These are phyloP conservation scores for Limnothrissa miodon DNA, from an alignment of 2,113 vertebrate genomes.

Conservation along the genomic window DNA sequence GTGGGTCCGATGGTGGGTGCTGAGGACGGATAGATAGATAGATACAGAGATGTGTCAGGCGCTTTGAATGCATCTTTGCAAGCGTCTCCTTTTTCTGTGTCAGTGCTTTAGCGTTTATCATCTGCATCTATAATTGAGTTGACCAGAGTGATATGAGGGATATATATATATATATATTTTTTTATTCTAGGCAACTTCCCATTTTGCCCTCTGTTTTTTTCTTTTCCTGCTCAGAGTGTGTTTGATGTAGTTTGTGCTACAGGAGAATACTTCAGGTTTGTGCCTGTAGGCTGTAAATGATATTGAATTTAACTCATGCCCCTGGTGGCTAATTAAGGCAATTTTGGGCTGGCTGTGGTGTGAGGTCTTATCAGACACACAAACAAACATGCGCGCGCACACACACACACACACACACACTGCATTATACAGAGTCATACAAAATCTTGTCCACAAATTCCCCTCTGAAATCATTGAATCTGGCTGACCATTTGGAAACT, in stretches of 20 bases:
- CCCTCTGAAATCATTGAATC: not conserved
- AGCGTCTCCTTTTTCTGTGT: slow-evolving; percentile 14
- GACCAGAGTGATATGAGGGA: slow-evolving; percentile 8
- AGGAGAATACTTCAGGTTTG: slow-evolving; percentile 10
- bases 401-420: not conserved
- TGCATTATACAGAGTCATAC: not conserved
- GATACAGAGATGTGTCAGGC: slow-evolving; percentile 4
- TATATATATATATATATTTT: not conserved
- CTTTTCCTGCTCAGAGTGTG: not conserved
- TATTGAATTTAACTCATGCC: not conserved
- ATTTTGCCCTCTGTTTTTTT: not conserved
- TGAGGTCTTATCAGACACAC: slow-evolving; percentile 2
- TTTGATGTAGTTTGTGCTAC: slow-evolving; percentile 9
- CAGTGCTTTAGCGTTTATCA: slow-evolving; percentile 11
- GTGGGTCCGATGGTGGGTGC: not conserved
- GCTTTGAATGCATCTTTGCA: not conserved
- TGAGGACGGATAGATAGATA: not conserved
- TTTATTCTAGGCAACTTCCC: not conserved
- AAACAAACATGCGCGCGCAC: not conserved
- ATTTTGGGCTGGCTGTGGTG: not conserved
- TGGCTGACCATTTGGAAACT: not conserved
- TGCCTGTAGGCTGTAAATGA: slow-evolving; percentile 1
- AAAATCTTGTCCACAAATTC: not conserved
- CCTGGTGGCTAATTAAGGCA: not conserved
- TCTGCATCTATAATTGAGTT: slow-evolving; percentile 18